Evolutionary conservation across 2,797 vertebrate species (phyloP), one percentile per base, ranked within the genome.

Genomic region (Hypotaenidia philippensis): DNA sequence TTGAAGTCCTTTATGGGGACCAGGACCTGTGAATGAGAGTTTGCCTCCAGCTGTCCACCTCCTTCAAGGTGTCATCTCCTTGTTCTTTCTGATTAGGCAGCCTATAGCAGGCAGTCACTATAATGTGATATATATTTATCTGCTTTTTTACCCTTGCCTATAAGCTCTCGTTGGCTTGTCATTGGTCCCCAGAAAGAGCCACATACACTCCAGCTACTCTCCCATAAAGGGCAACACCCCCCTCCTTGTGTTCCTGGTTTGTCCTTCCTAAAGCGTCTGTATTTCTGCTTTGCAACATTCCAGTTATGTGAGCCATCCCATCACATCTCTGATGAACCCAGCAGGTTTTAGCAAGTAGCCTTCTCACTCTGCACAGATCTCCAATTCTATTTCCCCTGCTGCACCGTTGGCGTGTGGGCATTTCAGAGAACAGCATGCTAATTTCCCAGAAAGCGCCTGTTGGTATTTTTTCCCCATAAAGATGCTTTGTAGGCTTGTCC

Each of bases 271-370:
- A 72, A 68, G 7, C n/a, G 4, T 8, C 18, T 69, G 3, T 53
- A 25, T 55, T 7, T 69, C 22, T 55, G 25, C 21, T 10, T 6
- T 68, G 38, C 14, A 72, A 8, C 38, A 44, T 8, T 38, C 11
- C 17, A 31, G 27, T 32, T 9, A 23, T 27, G 8, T 0, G 0
- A 55, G 10, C 10, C 34, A 41, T 31, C 20, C 23, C 12, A 41
- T 16, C 31, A 68, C 2, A 6, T 10, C 5, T 18, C 20, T 44
- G 22, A 36, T 63, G 10, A 57, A 32, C 41, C 53, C 26, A 64
- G 29, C 12, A 66, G 40, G 3, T 4, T 32, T 12, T 26, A 50
- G 21, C 4, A 60, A 45, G 22, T 40, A 66, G 23, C 36, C 7
- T 21, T 53, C 9, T 13, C 49, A 44, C 11, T 77, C n/a, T 11